Base-by-base conservation (phyloP, 2,888 invertebrate genomes). In the Urechis unicinctus region DNA sequence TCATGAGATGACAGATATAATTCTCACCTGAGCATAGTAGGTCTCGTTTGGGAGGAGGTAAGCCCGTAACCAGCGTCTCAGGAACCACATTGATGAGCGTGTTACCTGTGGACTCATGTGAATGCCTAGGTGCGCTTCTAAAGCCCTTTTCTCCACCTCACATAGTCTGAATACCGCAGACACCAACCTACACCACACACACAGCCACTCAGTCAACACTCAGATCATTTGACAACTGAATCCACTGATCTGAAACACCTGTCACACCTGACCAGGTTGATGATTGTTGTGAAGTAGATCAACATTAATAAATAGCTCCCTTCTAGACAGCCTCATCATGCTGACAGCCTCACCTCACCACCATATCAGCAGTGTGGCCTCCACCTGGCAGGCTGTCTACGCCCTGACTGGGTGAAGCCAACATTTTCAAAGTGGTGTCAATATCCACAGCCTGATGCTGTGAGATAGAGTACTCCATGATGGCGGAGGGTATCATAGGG, bases 51-150 rank as follows among this genome's bases (percentile, higher is more conserved):
- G 84, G 68, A 86, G 79, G 57, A 90, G 78, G 71, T 89, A 91
- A 1, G 85, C 84, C 62, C 85, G 81, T 49, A 86, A 84, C 87
- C 88, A 91, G 64, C 86, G 83, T 66, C 85, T 84, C 47, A 91
- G 79, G 68, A 89, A 86, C 89, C 89, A 91, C 64, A 88, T 85
- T 47, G 87, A 80, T 0, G 87, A 86, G 45, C 85, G 85, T 1
- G 86, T 86, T 1, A 91, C 83, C 75, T 89, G 88, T 0, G 90
- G 90, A 72, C 90, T 90, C 65, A 90, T 82, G 60, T 85, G 81
- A 61, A 82, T 82, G 0, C 81, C 80, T 58, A 88, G 79, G 56
- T 86, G 86, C 0, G 86, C 86, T 57, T 85, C 84, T 25, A 87
- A 79, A 0, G 87, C 86, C 1, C 85, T 84, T 61, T 85, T 85